Evolutionary conservation across 2,888 invertebrate genomes (phyloP), one percentile per base, ranked within the genome.

Genomic region (Ochropleura leucogaster): DNA sequence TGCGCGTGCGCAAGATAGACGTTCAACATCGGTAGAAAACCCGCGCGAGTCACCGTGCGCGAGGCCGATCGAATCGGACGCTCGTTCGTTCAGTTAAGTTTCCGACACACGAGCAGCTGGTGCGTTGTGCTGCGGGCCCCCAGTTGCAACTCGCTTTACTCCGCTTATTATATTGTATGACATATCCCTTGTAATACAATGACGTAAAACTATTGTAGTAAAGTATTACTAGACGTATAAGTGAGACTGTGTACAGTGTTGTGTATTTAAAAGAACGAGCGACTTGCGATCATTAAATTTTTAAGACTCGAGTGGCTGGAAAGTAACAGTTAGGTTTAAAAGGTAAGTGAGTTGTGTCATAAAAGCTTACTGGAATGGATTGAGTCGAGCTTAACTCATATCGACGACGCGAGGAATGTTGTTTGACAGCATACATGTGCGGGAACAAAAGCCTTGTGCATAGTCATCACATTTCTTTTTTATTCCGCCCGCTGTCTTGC

Each of bases 361-460:
- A 94, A 94, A 95, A 95, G 94, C 93, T 95, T 93, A 89, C 93
- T 90, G 86, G 88, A 91, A 91, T 90, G 93, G 91, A 94, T 95
- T 93, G 93, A 94, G 93, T 94, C 93, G 93, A 94, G 96, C 93
- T 94, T 93, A 93, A 95, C 93, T 93, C 93, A 95, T 94, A 95
- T 95, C 94, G 95, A 94, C 94, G 93, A 93, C 92, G 94, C 90
- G 92, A 93, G 96, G 96, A 96, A 96, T 96, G 96, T 93, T 92
- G 96, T 94, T 94, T 94, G 96, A 96, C 96, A 94, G 95, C 96
- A 94, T 95, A 94, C 94, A 95, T 94, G 92, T 95, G 93, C 95
- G 95, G 95, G 95, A 96, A 96, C 95, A 96, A 96, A 95, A 96
- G 96, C 94, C 95, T 94, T 94, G 91, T 94, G 95, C 95, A 94